A percentile compares a stretch with the other conserved stretches of the same genome.
These are phyloP conservation scores for Erpetoichthys calabaricus DNA, from an alignment of 2,797 vertebrate genomes.

Conservation along the genomic window DNA sequence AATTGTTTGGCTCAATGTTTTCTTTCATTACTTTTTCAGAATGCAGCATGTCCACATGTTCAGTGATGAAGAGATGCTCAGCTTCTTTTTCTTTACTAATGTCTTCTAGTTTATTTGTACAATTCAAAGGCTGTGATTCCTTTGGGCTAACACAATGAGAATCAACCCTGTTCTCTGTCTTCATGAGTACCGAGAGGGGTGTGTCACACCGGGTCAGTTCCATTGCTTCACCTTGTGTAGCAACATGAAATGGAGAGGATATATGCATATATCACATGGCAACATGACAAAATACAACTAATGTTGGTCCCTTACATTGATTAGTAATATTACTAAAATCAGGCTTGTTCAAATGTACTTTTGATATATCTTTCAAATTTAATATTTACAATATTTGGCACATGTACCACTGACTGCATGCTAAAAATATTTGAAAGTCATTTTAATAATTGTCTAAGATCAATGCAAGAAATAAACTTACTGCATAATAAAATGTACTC, in stretches of 20 bases:
- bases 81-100: slow-evolving; percentile 6
- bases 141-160: slow-evolving; percentile 17
- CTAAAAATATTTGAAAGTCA: no score
- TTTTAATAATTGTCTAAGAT: no score
- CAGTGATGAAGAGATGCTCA: slow-evolving; percentile 9
- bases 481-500: no score
- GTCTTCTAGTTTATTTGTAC: slow-evolving; percentile 5
- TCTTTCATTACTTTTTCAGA: neutral
- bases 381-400: no score
- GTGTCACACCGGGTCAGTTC: slow-evolving; percentile 29
- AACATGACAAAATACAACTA: no score
- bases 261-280: no score
- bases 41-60: neutral
- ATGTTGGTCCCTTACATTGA: no score
- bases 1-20: neutral
- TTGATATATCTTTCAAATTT: no score
- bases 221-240: neutral
- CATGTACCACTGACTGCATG: no score
- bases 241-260: neutral
- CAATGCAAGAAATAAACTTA: no score
- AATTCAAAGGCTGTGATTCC: slow-evolving; percentile 15
- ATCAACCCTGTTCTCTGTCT: slow-evolving; percentile 8
- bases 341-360: no score
- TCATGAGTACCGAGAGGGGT: slow-evolving; percentile 33
- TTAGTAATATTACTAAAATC: no score